Percentiles rank a stretch among this genome's conserved stretches.
Evolutionary conservation across 2,888 invertebrate genomes (phyloP).

Genomic region (Leistus spinibarbis): DNA sequence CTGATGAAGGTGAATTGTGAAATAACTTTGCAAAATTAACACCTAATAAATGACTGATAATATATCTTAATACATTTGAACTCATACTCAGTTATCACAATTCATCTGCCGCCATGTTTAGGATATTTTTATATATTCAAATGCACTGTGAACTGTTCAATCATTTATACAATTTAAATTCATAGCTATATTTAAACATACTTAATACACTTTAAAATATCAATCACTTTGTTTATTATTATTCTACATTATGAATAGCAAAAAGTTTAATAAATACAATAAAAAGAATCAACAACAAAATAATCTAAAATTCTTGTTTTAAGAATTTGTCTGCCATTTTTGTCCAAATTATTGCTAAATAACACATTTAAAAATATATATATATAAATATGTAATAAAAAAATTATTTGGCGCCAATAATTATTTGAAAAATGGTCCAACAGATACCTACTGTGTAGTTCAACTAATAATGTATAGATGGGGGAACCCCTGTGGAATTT

Average conservation of each 20-base stretch:
- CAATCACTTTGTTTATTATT: too few species aligned
- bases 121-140: neutral
- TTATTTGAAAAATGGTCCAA: too few species aligned
- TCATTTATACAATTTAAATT: neutral
- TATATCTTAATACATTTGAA: neutral
- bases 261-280: too few species aligned
- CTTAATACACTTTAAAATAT: neutral
- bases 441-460: neutral
- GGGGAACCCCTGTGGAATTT: neutral
- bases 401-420: too few species aligned
- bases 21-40: neutral
- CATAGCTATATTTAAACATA: neutral
- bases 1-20: neutral
- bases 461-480: neutral
- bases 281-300: too few species aligned
- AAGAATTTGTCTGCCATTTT: too few species aligned
- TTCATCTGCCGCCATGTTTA: neutral
- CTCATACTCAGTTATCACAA: constrained; percentile 14
- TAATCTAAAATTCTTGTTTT: too few species aligned
- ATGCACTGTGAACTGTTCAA: neutral
- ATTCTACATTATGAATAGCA: neutral
- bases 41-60: constrained; percentile 19
- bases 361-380: too few species aligned
- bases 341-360: too few species aligned
- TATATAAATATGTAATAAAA: too few species aligned